A percentile compares a stretch with the other conserved stretches of the same genome.
phyloP scores from a whole-genome alignment of 2,888 invertebrate genomes.

The Philopedon plagiatum region DNA sequence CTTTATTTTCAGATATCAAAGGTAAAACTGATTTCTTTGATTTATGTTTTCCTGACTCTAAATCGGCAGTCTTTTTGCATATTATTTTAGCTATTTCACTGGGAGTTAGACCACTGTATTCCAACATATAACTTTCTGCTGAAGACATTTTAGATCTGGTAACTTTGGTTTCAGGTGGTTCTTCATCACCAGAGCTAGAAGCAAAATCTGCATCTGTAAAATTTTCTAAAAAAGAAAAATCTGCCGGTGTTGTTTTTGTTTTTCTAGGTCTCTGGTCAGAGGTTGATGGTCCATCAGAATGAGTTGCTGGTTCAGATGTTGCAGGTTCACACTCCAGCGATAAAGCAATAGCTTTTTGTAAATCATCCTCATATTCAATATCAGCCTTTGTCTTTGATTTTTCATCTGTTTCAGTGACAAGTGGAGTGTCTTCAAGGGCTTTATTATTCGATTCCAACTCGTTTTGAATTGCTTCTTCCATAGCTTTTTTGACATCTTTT shows the following conservation, averaged over 20 bases:
- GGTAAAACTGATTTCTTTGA: slow-evolving; percentile 10
- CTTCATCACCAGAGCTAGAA: slow-evolving; percentile 62
- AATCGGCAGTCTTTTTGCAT: not conserved
- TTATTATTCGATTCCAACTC: slow-evolving; percentile 33
- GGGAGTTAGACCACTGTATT: slow-evolving; percentile 82
- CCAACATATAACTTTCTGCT: slow-evolving; percentile 81
- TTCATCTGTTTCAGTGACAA: slow-evolving; percentile 38
- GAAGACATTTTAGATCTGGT: slow-evolving; percentile 69
- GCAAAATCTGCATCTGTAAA: slow-evolving; percentile 59
- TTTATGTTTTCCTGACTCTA: not conserved
- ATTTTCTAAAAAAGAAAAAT: slow-evolving; percentile 62
- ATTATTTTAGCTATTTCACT: slow-evolving; percentile 76
- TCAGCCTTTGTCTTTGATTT: slow-evolving; percentile 57
- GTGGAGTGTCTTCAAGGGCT: slow-evolving; percentile 35
- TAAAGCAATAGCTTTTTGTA: slow-evolving; percentile 75
- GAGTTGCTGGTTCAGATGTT: slow-evolving; percentile 6
- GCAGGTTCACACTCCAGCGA: slow-evolving; percentile 69
- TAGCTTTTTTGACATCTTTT: slow-evolving; percentile 77
- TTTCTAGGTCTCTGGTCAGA: slow-evolving; percentile 10
- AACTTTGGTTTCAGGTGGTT: slow-evolving; percentile 47
- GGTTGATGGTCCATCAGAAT: slow-evolving; percentile 10
- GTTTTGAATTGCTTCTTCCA: slow-evolving; percentile 68
- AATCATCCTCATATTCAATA: slow-evolving; percentile 67
- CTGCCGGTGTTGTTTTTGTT: slow-evolving; percentile 60
- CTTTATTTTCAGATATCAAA: slow-evolving; percentile 6